Percentiles rank a stretch among this genome's conserved stretches.
These are phyloP conservation scores for Stenurella melanura DNA, from an alignment of 2,888 invertebrate species.

Conservation along the genomic window DNA sequence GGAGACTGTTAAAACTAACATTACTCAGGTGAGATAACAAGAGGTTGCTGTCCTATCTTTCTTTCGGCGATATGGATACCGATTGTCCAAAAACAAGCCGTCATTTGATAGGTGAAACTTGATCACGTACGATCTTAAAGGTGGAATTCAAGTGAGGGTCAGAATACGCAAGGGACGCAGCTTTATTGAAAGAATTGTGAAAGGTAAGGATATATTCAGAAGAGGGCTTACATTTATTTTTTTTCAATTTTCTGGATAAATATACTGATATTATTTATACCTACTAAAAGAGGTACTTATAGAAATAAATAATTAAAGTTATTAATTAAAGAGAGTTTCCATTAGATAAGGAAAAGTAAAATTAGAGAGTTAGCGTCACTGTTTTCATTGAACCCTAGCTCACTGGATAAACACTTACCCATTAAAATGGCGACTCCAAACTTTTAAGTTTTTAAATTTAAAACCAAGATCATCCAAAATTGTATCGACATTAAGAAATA, in stretches of 20 bases:
- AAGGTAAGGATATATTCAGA: not conserved
- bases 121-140: constrained; percentile 22
- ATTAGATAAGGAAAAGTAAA: not conserved
- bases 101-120: constrained; percentile 17
- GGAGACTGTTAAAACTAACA: constrained; percentile 56
- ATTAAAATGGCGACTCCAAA: no score
- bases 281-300: not conserved
- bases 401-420: no score
- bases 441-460: no score
- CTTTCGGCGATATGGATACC: constrained; percentile 49
- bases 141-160: not conserved
- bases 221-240: not conserved
- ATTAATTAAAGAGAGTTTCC: not conserved
- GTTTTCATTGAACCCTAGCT: no score
- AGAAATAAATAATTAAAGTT: not conserved
- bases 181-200: constrained; percentile 12
- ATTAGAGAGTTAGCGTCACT: no score
- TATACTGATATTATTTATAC: not conserved
- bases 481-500: no score
- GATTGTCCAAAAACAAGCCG: constrained; percentile 45
- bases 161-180: constrained; percentile 2
- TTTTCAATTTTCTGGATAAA: not conserved
- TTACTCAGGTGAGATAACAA: constrained; percentile 63
- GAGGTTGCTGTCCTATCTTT: constrained; percentile 47
- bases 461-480: no score